Conservation (phyloP, 2,888 invertebrate genomes). For the Acrocyrtus sp. region DNA sequence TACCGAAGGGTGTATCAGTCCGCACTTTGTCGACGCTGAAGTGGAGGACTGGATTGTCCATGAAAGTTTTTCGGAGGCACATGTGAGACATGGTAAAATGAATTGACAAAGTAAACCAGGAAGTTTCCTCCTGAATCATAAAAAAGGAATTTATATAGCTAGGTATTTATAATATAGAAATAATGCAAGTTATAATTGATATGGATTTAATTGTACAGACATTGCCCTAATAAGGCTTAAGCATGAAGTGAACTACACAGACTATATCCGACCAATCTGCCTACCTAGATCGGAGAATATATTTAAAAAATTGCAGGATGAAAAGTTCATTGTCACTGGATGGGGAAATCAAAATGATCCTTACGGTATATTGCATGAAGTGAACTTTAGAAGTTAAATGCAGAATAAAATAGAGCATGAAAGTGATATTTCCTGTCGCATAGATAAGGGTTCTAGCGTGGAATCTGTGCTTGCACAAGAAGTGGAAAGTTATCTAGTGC, state of each 20-base stretch:
- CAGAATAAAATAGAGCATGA: too few relatives aligned
- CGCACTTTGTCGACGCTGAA: constrained; percentile 5
- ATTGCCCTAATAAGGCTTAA: constrained; percentile 43
- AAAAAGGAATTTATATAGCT: too few relatives aligned
- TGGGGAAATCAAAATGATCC: constrained; percentile 58
- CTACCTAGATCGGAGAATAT: constrained; percentile 49
- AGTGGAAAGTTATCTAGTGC: constrained; percentile 53
- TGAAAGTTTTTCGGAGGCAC: constrained; percentile 48
- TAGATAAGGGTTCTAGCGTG: constrained; percentile 2
- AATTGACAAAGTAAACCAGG: too few relatives aligned
- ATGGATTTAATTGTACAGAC: constrained; percentile 14
- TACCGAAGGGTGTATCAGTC: not conserved
- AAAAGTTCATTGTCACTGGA: constrained; percentile 50
- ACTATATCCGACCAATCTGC: constrained; percentile 55
- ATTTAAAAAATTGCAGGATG: constrained; percentile 49
- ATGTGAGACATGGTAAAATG: constrained; percentile 37
- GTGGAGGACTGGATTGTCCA: constrained; percentile 42
- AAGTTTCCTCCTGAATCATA: too few relatives aligned
- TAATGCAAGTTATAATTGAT: not conserved
- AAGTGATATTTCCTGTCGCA: not conserved
- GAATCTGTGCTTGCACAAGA: constrained; percentile 45
- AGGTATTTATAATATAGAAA: not conserved
- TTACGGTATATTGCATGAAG: constrained; percentile 11
- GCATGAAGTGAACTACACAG: constrained; percentile 44
- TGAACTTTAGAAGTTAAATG: too few relatives aligned